Conservation (phyloP, 30 jellyfish, hydroid and myxozoan species). For the Catostylus mosaicus region DNA sequence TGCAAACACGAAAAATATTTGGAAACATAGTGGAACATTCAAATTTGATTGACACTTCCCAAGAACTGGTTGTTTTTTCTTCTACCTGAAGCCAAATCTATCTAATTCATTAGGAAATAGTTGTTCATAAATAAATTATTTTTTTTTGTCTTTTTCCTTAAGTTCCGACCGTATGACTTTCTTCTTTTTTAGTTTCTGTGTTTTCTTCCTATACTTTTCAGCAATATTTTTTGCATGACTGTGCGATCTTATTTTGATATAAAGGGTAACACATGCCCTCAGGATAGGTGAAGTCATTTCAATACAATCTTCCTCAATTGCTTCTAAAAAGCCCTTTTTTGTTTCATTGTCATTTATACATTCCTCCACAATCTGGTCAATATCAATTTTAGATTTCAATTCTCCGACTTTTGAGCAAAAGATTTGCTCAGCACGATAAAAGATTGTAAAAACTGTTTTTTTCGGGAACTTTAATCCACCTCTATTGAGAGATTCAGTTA, state of each 20-base stretch:
- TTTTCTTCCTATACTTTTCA: constrained; percentile 13
- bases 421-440: constrained; percentile 20
- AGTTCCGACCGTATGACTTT: constrained; percentile 7
- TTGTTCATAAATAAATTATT: background rate
- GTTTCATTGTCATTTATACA: constrained; percentile 2
- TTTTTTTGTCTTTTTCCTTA: background rate
- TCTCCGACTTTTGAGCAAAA: constrained; percentile 15
- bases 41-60: too few species aligned
- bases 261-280: constrained; percentile 15
- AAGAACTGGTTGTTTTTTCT: too few species aligned
- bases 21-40: too few species aligned
- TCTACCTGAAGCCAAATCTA: too few species aligned
- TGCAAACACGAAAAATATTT: too few species aligned
- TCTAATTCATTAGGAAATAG: too few species aligned
- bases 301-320: background rate
- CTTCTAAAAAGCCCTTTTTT: constrained; percentile 1
- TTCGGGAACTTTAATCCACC: constrained; percentile 52
- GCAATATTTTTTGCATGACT: background rate
- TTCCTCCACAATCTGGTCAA: background rate
- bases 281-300: background rate
- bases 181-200: constrained; percentile 13
- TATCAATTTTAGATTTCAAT: constrained; percentile 11
- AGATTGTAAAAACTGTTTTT: constrained; percentile 15
- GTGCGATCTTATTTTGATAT: background rate
- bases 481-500: constrained; percentile 34